Evolutionary conservation across 2,888 invertebrate genomes (phyloP).

Genomic region (Standfussiana lucernea): DNA sequence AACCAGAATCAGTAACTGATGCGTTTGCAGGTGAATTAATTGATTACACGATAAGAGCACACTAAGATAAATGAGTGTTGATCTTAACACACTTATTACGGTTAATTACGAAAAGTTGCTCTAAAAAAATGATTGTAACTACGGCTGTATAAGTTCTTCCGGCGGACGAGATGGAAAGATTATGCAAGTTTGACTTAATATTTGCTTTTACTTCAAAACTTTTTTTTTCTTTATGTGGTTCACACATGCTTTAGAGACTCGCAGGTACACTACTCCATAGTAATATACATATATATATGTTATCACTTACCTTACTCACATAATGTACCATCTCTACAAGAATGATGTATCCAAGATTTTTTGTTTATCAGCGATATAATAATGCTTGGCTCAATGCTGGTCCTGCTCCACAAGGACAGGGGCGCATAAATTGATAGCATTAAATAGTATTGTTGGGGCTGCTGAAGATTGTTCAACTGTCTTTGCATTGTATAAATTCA

Average conservation of each 20-base stretch:
- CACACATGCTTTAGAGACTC: neutral
- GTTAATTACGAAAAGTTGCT: constrained; percentile 24
- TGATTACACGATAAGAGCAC: constrained; percentile 8
- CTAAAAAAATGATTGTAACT: constrained; percentile 15
- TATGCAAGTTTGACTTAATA: constrained; percentile 37
- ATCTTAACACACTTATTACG: constrained; percentile 31
- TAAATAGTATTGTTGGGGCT: no score
- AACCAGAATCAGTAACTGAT: neutral
- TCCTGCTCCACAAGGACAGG: no score
- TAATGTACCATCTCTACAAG: no score
- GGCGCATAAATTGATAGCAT: no score
- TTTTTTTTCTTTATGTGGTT: neutral
- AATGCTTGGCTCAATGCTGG: no score
- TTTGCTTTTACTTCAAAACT: neutral
- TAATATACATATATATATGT: neutral
- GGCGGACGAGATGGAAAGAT: constrained; percentile 14
- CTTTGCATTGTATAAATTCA: no score
- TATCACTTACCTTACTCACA: no score
- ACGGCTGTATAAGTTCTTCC: constrained; percentile 34
- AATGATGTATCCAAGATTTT: no score
- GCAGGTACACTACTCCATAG: neutral
- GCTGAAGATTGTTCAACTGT: no score
- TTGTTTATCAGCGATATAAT: no score
- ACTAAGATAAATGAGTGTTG: neutral
- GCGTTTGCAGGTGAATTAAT: constrained; percentile 1